Evolutionary conservation across 2,888 invertebrate species (phyloP), one percentile per base, ranked within the genome.

Genomic region (Lumbricus terrestris): DNA sequence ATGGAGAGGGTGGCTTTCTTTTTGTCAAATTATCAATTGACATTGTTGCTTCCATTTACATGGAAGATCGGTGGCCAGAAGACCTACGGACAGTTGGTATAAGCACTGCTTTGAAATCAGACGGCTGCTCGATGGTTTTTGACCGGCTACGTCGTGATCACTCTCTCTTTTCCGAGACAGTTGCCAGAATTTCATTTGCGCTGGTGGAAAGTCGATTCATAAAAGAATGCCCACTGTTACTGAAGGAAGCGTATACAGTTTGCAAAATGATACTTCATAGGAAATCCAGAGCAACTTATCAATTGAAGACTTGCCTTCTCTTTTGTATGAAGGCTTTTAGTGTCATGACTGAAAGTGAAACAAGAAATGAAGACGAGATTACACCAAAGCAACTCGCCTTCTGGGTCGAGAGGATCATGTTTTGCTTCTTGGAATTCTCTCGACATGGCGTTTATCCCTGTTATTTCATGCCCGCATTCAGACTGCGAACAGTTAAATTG

Each of bases 151-250:
- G n/a, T 29, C 1, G 29, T 69, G 20, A 20, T 47, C 23, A 47
- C 23, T 23, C 23, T 47, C 69, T n/a, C n/a, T 69, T 69, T 69
- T 69, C 11, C 69, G 69, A 69, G 6, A 29, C 29, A 69, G 29
- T 69, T 69, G n/a, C 69, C n/a, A 69, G 69, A n/a, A 69, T 69
- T n/a, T 69, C 69, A 69, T 69, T 69, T 69, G 69, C 69, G n/a
- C 69, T n/a, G 11, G 0, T 69, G 13, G 69, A 69, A n/a, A 69
- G 69, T n/a, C 69, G n/a, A n/a, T n/a, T 69, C 69, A n/a, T 69
- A 29, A 69, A 69, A 69, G 69, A 69, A 69, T n/a, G 69, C 13
- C n/a, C 69, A 1, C n/a, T n/a, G 29, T 8, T 69, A 69, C 29
- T 69, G 8, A 69, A 69, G 13, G 69, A 29, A 69, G 69, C 69